Conservation (phyloP, 2,113 vertebrate species). For the Marmota flaviventris region DNA sequence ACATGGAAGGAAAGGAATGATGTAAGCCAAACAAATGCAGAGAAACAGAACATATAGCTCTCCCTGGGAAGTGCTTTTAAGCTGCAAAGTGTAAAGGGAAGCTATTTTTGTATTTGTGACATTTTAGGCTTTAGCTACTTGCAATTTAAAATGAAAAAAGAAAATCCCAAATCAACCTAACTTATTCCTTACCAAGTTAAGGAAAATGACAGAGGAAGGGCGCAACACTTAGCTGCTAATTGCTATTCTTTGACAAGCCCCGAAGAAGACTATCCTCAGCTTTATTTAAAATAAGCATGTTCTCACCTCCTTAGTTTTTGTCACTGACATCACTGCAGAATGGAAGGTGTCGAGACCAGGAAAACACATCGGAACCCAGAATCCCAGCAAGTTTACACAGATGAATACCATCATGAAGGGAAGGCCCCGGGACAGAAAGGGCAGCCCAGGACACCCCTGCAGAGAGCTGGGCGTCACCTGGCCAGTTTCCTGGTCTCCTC, state of each 20-base stretch:
- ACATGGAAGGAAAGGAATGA: conserved; percentile 18
- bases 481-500: neutral
- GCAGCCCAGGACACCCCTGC: neutral
- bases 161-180: conserved; percentile 62
- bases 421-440: neutral
- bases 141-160: conserved; percentile 66
- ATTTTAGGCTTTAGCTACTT: conserved; percentile 73
- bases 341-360: neutral
- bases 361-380: neutral
- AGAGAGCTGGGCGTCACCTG: neutral
- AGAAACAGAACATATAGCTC: conserved; percentile 25
- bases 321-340: neutral
- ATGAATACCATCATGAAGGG: neutral
- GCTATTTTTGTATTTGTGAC: conserved; percentile 81
- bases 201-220: conserved; percentile 62
- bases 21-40: conserved; percentile 14
- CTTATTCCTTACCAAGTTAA: conserved; percentile 26
- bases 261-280: neutral
- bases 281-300: conserved; percentile 10
- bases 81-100: conserved; percentile 70
- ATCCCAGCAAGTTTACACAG: neutral
- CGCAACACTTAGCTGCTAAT: conserved; percentile 46
- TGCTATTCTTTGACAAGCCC: conserved; percentile 16
- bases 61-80: conserved; percentile 57
- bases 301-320: neutral